Evolutionary conservation across 1,140 invertebrate genomes (phyloP), one percentile per base, ranked within the genome.

Genomic region (Orchesella cincta): DNA sequence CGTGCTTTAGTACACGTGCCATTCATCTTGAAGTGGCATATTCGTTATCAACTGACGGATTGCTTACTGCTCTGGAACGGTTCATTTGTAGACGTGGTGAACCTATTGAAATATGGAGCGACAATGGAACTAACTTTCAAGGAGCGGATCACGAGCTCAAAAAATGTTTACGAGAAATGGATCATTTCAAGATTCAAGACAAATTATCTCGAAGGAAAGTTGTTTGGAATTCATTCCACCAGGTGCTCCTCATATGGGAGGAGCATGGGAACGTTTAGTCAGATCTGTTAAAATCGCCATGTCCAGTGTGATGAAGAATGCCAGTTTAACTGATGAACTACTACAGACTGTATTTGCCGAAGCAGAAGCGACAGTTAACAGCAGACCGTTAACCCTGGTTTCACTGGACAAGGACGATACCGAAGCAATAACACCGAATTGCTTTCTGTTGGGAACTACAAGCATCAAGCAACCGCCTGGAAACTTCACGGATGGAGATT

Each of bases 111-210:
- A 76, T 84, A 16, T 67, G 73, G 70, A 79, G 74, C n/a, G 83
- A 85, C 62, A 86, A 85, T 62, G 85, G 78, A 2, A 83, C 83
- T 29, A 83, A 84, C 73, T 83, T 86, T 29, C 76, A 80, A 29
- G 79, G 81, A 0, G 81, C 62, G 1, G 31, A 33, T 8, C 1
- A 5, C 2, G 62, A 67, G 23, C 31, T 67, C 8, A 14, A 14
- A 29, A 67, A 33, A 29, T 29, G 3, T 12, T 8, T 67, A 5
- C 26, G 5, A n/a, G 62, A 67, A 67, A 28, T 67, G 62, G 29
- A 67, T 3, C 62, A 67, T 18, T 1, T 29, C 1, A 8, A 12
- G 5, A 16, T 12, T 23, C 26, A 67, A 1, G 31, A 67, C n/a
- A n/a, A 57, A 26, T 8, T 67, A 33, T 5, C 28, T 29, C 29